phyloP scores from a whole-genome alignment of 1,140 invertebrate species.

The Galendromus occidentalis region DNA sequence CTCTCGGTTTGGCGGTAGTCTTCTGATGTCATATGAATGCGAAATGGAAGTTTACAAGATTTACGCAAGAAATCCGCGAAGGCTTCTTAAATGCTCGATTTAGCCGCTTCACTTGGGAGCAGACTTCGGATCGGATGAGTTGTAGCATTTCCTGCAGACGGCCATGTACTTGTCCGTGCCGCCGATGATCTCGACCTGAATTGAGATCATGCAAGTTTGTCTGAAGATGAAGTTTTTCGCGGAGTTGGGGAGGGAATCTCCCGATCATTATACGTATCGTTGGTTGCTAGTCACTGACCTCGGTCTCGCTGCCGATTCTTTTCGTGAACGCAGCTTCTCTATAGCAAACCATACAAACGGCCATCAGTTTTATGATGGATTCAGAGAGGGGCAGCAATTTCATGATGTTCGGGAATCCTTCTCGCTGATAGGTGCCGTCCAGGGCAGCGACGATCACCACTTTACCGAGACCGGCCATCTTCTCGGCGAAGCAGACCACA shows the following conservation, averaged over 20 bases:
- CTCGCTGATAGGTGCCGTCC: slow-evolving; percentile 40
- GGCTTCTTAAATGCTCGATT: too few species aligned
- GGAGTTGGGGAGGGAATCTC: background rate
- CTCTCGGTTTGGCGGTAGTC: too few species aligned
- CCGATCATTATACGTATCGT: background rate
- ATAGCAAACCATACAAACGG: slow-evolving; percentile 41
- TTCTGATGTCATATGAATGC: too few species aligned
- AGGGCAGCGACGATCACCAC: slow-evolving; percentile 42
- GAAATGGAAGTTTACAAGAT: too few species aligned
- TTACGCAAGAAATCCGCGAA: too few species aligned
- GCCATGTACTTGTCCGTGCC: slow-evolving; percentile 41
- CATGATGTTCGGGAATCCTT: slow-evolving; percentile 39
- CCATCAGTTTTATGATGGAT: slow-evolving; percentile 38
- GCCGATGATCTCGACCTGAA: slow-evolving; percentile 40
- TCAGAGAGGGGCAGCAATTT: slow-evolving; percentile 43
- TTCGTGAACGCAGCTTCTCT: slow-evolving; percentile 40
- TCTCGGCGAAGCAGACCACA: slow-evolving; percentile 36
- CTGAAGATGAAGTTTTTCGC: too few species aligned
- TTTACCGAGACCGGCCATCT: slow-evolving; percentile 39
- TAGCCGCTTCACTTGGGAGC: too few species aligned
- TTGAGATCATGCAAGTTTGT: slow-evolving; percentile 15
- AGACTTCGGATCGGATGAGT: too few species aligned
- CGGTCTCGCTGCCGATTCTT: slow-evolving; percentile 32
- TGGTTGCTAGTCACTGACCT: slow-evolving; percentile 24
- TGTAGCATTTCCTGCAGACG: slow-evolving; percentile 37